Percentiles rank a stretch among this genome's conserved stretches.
Conservation (phyloP, 2,888 invertebrate species). For the Spatulosminthurus flaviceps region DNA sequence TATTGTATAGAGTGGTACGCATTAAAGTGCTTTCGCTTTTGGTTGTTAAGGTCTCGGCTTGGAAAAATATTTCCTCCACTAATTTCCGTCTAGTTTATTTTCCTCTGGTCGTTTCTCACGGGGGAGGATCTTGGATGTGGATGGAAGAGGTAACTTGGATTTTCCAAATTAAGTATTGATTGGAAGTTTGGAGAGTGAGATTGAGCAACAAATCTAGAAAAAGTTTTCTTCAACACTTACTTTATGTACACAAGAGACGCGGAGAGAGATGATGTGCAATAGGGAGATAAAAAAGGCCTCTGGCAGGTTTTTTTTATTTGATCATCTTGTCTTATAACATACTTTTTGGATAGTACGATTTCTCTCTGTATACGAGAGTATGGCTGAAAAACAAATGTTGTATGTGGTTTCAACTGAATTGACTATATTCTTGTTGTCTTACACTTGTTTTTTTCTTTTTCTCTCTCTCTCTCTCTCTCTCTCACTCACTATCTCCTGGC, state of each 20-base stretch:
- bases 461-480: slow-evolving; percentile 2
- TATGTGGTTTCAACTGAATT: slow-evolving; percentile 18
- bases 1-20: too few species aligned
- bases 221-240: not conserved
- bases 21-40: not conserved
- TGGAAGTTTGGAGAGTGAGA: not conserved
- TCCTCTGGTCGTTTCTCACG: slow-evolving; percentile 1
- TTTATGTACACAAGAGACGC: not conserved
- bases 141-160: too few species aligned
- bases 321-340: too few species aligned
- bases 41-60: too few species aligned
- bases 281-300: too few species aligned
- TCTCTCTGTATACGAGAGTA: too few species aligned
- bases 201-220: not conserved
- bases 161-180: slow-evolving; percentile 14
- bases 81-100: not conserved
- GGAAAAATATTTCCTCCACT: slow-evolving; percentile 2
- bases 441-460: too few species aligned
- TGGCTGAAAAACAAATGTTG: not conserved
- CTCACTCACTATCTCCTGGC: not conserved
- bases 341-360: too few species aligned
- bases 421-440: slow-evolving; percentile 9
- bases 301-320: too few species aligned
- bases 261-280: too few species aligned
- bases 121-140: not conserved